Evolutionary conservation across 2,888 invertebrate genomes (phyloP).

Genomic region (Mystacides longicornis): DNA sequence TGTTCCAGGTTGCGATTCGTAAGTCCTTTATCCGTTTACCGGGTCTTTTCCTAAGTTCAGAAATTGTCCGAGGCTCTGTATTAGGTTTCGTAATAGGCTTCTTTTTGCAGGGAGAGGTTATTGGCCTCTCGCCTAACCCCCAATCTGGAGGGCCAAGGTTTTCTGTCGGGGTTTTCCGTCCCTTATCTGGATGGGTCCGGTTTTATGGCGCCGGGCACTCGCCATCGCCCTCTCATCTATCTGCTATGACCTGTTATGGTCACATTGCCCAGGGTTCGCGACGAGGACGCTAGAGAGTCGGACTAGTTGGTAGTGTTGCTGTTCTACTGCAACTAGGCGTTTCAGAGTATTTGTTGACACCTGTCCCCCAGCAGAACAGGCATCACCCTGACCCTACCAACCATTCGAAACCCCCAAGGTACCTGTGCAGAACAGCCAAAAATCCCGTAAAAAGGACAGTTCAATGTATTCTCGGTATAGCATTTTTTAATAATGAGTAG

Average conservation of each 20-base stretch:
- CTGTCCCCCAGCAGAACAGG: neutral
- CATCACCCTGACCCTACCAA: neutral
- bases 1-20: neutral
- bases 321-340: neutral
- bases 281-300: neutral
- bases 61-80: constrained; percentile 1
- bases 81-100: neutral
- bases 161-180: too few species aligned
- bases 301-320: neutral
- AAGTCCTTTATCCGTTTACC: constrained; percentile 4
- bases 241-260: neutral
- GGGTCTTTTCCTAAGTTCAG: neutral
- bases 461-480: too few species aligned
- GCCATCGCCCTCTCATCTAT: too few species aligned
- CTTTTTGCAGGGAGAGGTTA: too few species aligned
- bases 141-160: too few species aligned
- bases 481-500: too few species aligned
- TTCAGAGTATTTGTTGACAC: neutral
- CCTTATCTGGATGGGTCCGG: neutral
- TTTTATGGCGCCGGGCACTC: too few species aligned
- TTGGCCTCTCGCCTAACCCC: too few species aligned
- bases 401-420: too few species aligned
- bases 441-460: too few species aligned
- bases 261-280: neutral
- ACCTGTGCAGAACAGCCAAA: too few species aligned